Conservation (phyloP, 2,888 invertebrate species). For the Cynaeus angustus region DNA sequence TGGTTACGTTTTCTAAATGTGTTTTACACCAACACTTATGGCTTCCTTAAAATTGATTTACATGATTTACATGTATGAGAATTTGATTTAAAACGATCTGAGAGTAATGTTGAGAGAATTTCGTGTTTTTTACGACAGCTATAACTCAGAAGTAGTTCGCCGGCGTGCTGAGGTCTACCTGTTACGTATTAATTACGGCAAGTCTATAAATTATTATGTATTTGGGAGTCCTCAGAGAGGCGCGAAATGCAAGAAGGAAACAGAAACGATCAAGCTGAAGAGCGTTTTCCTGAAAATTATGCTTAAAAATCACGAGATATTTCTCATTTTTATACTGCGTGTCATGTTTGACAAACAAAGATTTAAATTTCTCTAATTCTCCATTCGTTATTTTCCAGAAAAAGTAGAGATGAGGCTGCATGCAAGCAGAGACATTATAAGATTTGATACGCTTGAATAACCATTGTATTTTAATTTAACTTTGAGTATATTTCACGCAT, state of each 20-base stretch:
- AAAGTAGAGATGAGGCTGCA: slow-evolving; percentile 2
- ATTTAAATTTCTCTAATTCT: too few relatives aligned
- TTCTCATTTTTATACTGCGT: too few relatives aligned
- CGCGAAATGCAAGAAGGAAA: too few relatives aligned
- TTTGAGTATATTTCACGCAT: slow-evolving; percentile 34
- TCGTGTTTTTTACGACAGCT: slow-evolving; percentile 7
- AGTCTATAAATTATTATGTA: background rate
- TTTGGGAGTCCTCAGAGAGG: too few relatives aligned
- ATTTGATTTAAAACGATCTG: slow-evolving; percentile 27
- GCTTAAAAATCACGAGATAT: too few relatives aligned
- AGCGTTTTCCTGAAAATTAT: too few relatives aligned
- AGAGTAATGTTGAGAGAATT: slow-evolving; percentile 15
- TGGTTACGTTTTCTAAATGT: slow-evolving; percentile 16
- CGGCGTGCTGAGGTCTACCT: background rate
- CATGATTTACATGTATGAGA: slow-evolving; percentile 21
- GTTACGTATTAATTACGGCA: slow-evolving; percentile 1
- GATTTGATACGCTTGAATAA: slow-evolving; percentile 19
- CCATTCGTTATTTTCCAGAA: background rate
- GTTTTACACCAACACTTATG: slow-evolving; percentile 23
- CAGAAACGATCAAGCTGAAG: too few relatives aligned
- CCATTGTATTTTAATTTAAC: slow-evolving; percentile 23
- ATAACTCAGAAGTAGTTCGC: slow-evolving; percentile 7
- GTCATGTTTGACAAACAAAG: too few relatives aligned
- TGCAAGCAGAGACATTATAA: background rate
- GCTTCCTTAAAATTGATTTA: slow-evolving; percentile 33